Evolutionary conservation across 2,797 vertebrate species (phyloP), one percentile per base, ranked within the genome.

Genomic region (Pygocentrus nattereri): DNA sequence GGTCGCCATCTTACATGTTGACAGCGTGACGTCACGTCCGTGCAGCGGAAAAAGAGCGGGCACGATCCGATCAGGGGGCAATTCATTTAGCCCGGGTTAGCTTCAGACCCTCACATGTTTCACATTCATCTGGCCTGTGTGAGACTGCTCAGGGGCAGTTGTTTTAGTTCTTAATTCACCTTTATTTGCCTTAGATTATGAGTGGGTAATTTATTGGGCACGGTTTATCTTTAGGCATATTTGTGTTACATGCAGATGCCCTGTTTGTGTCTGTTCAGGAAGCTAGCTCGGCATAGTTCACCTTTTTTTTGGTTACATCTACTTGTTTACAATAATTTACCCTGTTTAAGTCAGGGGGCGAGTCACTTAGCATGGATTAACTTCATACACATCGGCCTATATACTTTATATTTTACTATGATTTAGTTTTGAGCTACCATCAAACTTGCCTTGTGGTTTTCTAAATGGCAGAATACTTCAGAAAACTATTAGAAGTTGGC

Each of bases 1-100:
- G 74, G 94, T 93, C 93, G 96, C 96, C 96, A 96, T 96, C 94
- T 96, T 96, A 93, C 95, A 95, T 96, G 95, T 96, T 96, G 95
- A 96, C 95, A 95, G 92, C 93, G 76, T 82, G 59, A 90, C 90
- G 92, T 95, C 93, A 96, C 89, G 92, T 96, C 95, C 95, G 90
- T 73, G 62, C 76, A 78, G 56, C 78, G 11, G 30, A 59, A 72
- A 65, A 56, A 41, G 10, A 82, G 56, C 56, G 71, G 50, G 61
- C 16, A 31, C 4, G 21, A 16, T n/a, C n/a, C 19, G 3, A 41
- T 2, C 11, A 19, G 67, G 12, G 47, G 47, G 47, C 47, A 49
- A 49, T 49, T 49, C 1, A 49, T 49, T 18, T 50, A 50, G 2
- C 49, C 18, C 49, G 4, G 15, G 2, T 56, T 21, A 23, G 59